Evolutionary conservation across 92 coral and sea anemone species (phyloP), one percentile per base, ranked within the genome.

Genomic region (Epizoanthus fatuus): DNA sequence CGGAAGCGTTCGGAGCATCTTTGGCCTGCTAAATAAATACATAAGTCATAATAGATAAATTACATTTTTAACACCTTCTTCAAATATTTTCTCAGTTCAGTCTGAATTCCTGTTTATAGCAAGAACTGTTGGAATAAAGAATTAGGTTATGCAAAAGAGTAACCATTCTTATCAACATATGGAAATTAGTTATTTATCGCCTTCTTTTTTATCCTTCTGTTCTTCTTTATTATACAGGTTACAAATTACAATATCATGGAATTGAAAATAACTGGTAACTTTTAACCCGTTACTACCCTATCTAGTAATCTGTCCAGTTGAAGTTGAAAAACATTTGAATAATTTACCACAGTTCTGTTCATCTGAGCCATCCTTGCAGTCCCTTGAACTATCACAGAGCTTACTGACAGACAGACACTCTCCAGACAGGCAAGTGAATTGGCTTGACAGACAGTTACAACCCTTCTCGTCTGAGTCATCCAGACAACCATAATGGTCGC

Each of bases 401-500:
- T 89, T 71, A 35, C 57, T 84, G 19, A 81, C 54, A 13, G 90
- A 57, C 52, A 93, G 47, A 69, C 96, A 93, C 52, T 90, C 89
- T 32, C 92, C 89, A 17, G 80, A 81, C 7, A 77, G 70, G 63
- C 96, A 93, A 11, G 78, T 45, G 54, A 90, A 93, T 72, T 84
- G 83, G 20, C 40, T 82, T 5, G 87, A 83, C 71, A 83, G 72
- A 83, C 96, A 94, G 14, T 63, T 88, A 55, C 94, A 91, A 29
- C 78, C 69, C 54, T 44, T 64, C 72, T 94, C 98, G 74, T 94
- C 98, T 5, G 98, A 94, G 47, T 71, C 90, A 79, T 96, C 99
- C 19, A 81, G 52, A 37, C 99, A 96, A 39, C 82, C 93, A 1
- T 57, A 76, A 59, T 53, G 49, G 57, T 96, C 99, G 11, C 96